Evolutionary conservation across 2,113 vertebrate genomes (phyloP).

Genomic region (Suricata suricatta): DNA sequence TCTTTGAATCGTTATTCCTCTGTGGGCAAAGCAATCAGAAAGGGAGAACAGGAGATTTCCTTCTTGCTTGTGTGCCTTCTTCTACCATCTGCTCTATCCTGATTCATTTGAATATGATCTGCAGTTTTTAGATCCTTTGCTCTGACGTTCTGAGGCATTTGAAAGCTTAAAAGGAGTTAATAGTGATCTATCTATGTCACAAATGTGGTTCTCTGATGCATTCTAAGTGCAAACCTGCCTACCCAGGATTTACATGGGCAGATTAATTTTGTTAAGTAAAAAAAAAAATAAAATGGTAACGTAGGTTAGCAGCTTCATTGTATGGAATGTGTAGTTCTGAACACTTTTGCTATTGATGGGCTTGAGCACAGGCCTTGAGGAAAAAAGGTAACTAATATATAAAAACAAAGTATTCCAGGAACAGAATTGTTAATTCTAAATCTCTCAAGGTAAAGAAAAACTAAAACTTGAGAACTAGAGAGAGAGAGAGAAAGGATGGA

Average conservation of each 20-base stretch:
- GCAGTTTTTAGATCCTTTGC: conserved; percentile 87
- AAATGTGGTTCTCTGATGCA: conserved; percentile 70
- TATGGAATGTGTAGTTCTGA: conserved; percentile 81
- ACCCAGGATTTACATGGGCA: conserved; percentile 78
- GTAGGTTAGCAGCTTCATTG: conserved; percentile 81
- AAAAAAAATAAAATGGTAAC: conserved; percentile 59
- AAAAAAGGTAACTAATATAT: conserved; percentile 65
- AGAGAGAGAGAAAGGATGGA: neutral
- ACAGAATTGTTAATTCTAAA: conserved; percentile 73
- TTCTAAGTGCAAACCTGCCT: conserved; percentile 78
- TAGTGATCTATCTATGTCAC: conserved; percentile 84
- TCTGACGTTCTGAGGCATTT: conserved; percentile 82
- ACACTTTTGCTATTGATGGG: conserved; percentile 77
- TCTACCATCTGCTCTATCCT: conserved; percentile 90
- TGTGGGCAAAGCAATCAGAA: conserved; percentile 94
- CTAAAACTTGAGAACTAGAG: neutral
- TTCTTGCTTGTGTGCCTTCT: conserved; percentile 90
- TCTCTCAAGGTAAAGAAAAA: neutral
- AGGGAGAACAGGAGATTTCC: conserved; percentile 93
- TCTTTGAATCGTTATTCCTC: conserved; percentile 95
- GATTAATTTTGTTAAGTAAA: conserved; percentile 85
- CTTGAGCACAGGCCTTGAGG: conserved; percentile 66
- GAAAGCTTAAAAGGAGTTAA: conserved; percentile 85
- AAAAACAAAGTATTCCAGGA: conserved; percentile 75
- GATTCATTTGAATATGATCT: conserved; percentile 93